phyloP scores from a whole-genome alignment of 2,888 invertebrate genomes.

The Lacanobia wlatinum region DNA sequence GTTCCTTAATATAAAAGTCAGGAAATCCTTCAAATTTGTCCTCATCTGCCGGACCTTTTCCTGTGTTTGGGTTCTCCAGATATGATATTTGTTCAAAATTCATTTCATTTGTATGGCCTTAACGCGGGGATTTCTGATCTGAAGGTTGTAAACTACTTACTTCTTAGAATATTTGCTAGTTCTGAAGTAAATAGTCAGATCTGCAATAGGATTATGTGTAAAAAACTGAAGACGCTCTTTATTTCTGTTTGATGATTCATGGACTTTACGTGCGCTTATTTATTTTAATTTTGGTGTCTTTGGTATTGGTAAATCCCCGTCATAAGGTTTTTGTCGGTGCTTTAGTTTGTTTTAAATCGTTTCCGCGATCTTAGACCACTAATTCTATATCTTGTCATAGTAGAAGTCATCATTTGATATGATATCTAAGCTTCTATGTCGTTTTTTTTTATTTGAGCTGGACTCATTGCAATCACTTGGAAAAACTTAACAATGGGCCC shows the following conservation, averaged over 20 bases:
- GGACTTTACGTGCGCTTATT: slow-evolving; percentile 11
- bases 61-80: background rate
- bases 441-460: background rate
- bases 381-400: background rate
- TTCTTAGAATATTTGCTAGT: slow-evolving; percentile 21
- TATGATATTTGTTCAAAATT: background rate
- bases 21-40: background rate
- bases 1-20: too few relatives aligned
- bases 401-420: background rate
- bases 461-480: background rate
- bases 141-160: background rate
- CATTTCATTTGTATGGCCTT: background rate
- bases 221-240: background rate
- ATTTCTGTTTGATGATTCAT: slow-evolving; percentile 32
- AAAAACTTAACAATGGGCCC: background rate
- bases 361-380: background rate
- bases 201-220: background rate
- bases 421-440: background rate
- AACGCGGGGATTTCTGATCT: slow-evolving; percentile 31
- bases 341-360: slow-evolving; percentile 1
- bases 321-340: background rate
- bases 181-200: slow-evolving; percentile 22
- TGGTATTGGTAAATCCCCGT: slow-evolving; percentile 5
- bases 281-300: slow-evolving; percentile 5
- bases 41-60: background rate